Evolutionary conservation across 2,888 invertebrate species (phyloP), one percentile per base, ranked within the genome.

Genomic region (Dioctria linearis): DNA sequence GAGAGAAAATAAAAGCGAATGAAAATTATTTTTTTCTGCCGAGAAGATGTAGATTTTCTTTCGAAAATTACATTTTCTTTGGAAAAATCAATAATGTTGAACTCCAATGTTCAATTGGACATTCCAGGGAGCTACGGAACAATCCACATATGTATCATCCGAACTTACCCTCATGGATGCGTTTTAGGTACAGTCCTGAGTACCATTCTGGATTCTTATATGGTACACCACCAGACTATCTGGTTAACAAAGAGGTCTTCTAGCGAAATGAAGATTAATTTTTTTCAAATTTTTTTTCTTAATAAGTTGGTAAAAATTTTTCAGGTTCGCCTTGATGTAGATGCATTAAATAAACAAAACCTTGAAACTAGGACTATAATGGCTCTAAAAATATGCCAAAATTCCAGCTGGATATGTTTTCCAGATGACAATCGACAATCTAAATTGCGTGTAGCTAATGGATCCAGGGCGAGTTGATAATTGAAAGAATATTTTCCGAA

Each of bases 371-470:
- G 93, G 1, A 90, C 92, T 37, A 88, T 92, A 0, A 86, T 95
- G 6, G 90, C 92, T 0, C 90, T 96, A 80, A 91, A 91, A 76
- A 91, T 96, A 11, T 3, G 91, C 92, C 13, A 95, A 94, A 85
- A 92, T 91, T 83, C 91, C 93, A 82, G 93, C 95, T 0, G 92
- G 91, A 63, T 93, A 94, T 86, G 93, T 96, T 85, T 93, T 96
- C 4, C 94, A 96, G 86, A 90, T 97, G 85, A 97, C 97, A 89
- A 95, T 97, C 69, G 95, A 96, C 87, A 97, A 97, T 88, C 89
- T 96, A 40, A 96, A 97, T 86, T 95, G 96, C 78, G 95, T 96
- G 83, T 96, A 97, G 86, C 90, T 97, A 86, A 93, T 97, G 86
- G 94, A 95, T 87, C 91, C 92, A 13, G 92, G 88, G 83, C 91